These are phyloP conservation scores for Drosophila takahashii DNA, from an alignment of 1,140 invertebrate species.

Conservation along the genomic window DNA sequence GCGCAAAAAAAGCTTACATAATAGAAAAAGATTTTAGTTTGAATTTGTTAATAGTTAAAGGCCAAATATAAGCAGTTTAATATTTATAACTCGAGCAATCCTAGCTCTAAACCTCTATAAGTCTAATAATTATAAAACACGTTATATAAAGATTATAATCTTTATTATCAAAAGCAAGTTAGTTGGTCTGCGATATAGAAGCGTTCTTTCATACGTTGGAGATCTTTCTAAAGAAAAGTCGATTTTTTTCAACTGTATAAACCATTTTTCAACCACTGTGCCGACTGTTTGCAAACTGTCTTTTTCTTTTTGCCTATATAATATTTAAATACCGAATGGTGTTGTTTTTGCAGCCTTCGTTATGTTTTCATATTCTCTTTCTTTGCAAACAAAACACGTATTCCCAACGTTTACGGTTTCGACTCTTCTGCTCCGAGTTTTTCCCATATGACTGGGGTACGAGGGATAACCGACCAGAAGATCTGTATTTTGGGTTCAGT, in stretches of 20 bases:
- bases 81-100: too few species aligned
- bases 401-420: slow-evolving; percentile 23
- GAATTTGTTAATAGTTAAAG: too few species aligned
- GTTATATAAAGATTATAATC: too few species aligned
- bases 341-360: slow-evolving; percentile 7
- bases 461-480: slow-evolving; percentile 11
- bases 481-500: slow-evolving; percentile 41
- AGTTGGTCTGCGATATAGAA: too few species aligned
- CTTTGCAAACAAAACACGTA: slow-evolving; percentile 59
- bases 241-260: neutral
- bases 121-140: too few species aligned
- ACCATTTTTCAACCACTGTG: slow-evolving; percentile 3
- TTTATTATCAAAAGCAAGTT: too few species aligned
- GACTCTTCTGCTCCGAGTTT: slow-evolving; percentile 20
- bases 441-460: slow-evolving; percentile 2
- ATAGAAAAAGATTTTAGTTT: too few species aligned
- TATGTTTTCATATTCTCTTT: slow-evolving; percentile 31
- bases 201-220: too few species aligned
- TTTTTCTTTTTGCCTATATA: slow-evolving; percentile 17
- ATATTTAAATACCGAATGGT: slow-evolving; percentile 34
- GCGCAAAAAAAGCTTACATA: neutral
- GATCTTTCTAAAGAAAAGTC: too few species aligned
- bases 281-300: slow-evolving; percentile 4
- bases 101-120: too few species aligned
- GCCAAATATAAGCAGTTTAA: too few species aligned